Evolutionary conservation across 1,140 invertebrate species (phyloP).

Genomic region (Triops cancriformis): DNA sequence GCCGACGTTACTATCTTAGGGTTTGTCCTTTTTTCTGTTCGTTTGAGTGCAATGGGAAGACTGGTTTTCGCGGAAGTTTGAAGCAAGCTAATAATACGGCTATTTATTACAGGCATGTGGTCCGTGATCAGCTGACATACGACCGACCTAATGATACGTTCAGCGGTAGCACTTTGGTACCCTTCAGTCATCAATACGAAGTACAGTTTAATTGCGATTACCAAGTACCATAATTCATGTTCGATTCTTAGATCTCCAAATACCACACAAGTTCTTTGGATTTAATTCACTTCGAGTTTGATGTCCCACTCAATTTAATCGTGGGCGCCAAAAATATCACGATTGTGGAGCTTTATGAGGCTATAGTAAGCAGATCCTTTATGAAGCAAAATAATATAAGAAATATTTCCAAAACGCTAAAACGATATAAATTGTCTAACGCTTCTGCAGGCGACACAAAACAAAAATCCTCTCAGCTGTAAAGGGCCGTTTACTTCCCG

Average conservation of each 20-base stretch:
- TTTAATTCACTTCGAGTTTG: not conserved
- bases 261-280: not conserved
- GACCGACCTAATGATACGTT: conserved; percentile 14
- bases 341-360: not conserved
- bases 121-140: not conserved
- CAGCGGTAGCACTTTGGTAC: not conserved
- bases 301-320: not conserved
- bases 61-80: not conserved
- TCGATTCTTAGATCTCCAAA: not conserved
- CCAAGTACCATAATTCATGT: not conserved
- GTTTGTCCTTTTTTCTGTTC: not conserved
- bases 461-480: conserved; percentile 12
- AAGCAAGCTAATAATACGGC: not conserved
- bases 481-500: not conserved
- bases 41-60: not conserved
- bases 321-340: not conserved
- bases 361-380: not conserved
- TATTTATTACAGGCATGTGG: not conserved
- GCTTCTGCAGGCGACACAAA: not conserved
- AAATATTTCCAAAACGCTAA: too few relatives aligned
- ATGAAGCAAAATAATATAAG: not conserved
- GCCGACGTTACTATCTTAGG: conserved; percentile 15
- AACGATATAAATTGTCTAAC: too few relatives aligned
- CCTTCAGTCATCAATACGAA: conserved; percentile 12
- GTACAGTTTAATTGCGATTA: not conserved